A percentile compares a stretch with the other conserved stretches of the same genome.
phyloP scores from a whole-genome alignment of 1,140 invertebrate species.

The Cotesia vestalis region DNA sequence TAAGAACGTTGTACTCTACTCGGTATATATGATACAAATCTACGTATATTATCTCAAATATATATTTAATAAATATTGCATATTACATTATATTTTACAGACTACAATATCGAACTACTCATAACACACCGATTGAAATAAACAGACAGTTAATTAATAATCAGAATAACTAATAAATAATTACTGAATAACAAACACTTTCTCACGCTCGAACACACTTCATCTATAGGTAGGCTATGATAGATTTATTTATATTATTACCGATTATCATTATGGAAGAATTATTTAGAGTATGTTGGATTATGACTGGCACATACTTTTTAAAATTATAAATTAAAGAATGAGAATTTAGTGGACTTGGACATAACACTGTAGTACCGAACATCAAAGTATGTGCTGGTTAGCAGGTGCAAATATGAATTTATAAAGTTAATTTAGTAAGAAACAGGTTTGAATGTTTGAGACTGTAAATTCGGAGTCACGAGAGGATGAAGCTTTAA shows the following conservation, averaged over 20 bases:
- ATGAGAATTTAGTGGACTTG: no score
- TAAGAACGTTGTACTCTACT: constrained; percentile 10
- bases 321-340: constrained; percentile 4
- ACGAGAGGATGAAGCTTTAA: constrained; percentile 66
- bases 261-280: no score
- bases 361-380: constrained; percentile 44
- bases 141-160: neutral
- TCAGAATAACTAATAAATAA: neutral
- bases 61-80: constrained; percentile 30
- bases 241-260: constrained; percentile 49
- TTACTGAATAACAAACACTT: constrained; percentile 20
- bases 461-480: constrained; percentile 47
- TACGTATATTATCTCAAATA: neutral
- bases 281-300: constrained; percentile 55
- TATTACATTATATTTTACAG: constrained; percentile 51
- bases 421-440: constrained; percentile 46
- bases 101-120: constrained; percentile 38
- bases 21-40: constrained; percentile 23
- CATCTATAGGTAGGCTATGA: constrained; percentile 65
- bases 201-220: constrained; percentile 40
- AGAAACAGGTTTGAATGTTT: constrained; percentile 42
- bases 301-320: constrained; percentile 53
- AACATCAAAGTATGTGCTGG: constrained; percentile 46
- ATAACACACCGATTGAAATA: constrained; percentile 32
- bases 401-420: constrained; percentile 30